phyloP scores from a whole-genome alignment of 2,888 invertebrate species.

The Chaetogeoica ovagalla region DNA sequence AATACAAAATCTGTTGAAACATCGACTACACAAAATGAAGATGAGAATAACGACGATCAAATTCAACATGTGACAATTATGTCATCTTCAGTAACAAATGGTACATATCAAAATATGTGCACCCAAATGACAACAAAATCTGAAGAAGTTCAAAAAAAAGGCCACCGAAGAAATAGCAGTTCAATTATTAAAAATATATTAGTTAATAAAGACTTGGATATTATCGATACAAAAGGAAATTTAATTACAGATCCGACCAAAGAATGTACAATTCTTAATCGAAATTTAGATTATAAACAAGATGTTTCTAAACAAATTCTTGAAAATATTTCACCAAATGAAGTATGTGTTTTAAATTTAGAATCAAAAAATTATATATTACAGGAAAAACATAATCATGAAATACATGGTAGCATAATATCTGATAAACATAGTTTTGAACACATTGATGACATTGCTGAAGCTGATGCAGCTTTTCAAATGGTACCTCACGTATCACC shows the following conservation, averaged over 20 bases:
- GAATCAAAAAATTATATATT: conserved; percentile 64
- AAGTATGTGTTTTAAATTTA: conserved; percentile 62
- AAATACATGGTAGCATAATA: conserved; percentile 14
- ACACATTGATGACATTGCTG: conserved; percentile 60
- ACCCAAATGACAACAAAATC: conserved; percentile 65
- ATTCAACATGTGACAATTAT: conserved; percentile 62
- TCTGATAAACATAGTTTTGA: conserved; percentile 55
- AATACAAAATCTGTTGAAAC: conserved; percentile 58
- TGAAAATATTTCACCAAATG: conserved; percentile 8
- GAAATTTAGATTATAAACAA: conserved; percentile 1
- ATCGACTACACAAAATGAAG: neutral
- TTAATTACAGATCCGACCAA: neutral
- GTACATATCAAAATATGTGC: conserved; percentile 62
- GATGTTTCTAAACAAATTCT: neutral
- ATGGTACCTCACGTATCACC: conserved; percentile 62
- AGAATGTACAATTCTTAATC: neutral
- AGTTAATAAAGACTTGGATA: conserved; percentile 24
- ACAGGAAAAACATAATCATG: conserved; percentile 57
- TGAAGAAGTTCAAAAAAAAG: conserved; percentile 60
- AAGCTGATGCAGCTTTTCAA: conserved; percentile 63
- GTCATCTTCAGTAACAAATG: conserved; percentile 62
- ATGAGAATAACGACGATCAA: conserved; percentile 43
- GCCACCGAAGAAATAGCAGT: conserved; percentile 66
- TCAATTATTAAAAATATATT: conserved; percentile 37
- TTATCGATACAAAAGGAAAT: neutral